Base-by-base conservation (phyloP, 2,888 invertebrate genomes). In the Orgyia antiqua region DNA sequence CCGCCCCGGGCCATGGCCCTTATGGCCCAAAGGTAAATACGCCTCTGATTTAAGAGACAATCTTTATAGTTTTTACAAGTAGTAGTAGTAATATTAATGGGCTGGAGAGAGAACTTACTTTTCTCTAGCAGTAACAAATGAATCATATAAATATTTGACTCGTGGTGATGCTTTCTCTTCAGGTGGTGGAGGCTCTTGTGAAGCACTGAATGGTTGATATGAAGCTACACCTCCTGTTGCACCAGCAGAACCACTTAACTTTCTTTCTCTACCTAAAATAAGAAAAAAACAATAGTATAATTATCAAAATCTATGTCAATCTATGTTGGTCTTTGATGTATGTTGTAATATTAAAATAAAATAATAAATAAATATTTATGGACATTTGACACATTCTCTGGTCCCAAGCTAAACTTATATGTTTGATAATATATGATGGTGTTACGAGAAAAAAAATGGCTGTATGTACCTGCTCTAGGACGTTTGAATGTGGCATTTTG, bases 401-500 rank as follows among this genome's bases (percentile, higher is more conserved):
- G n/a, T n/a, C n/a, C n/a, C n/a, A n/a, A n/a, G n/a, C n/a, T n/a
- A n/a, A n/a, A n/a, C n/a, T n/a, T n/a, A n/a, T n/a, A n/a, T n/a
- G n/a, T n/a, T n/a, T n/a, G n/a, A n/a, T n/a, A 10, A 7, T 17
- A n/a, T n/a, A 15, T 10, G 10, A 13, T 13, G 3, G 2, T 24
- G 8, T 9, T 10, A 24, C 8, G 13, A 12, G 25, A 7, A 9
- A 3, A n/a, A n/a, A n/a, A n/a, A n/a, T n/a, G n/a, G n/a, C n/a
- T n/a, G n/a, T 10, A 7, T 17, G 17, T 45, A 86, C 87, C 87
- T 53, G 87, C 95, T 63, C 95, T 89, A 0, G 97, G 96, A 30
- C 97, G 84, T 71, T 98, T 98, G 61, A 98, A 98, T 0, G 92
- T 92, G 11, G 93, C 93, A 67, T 96, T 96, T 70, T 97, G 97